Conservation (phyloP, 1,140 invertebrate genomes). For the Dendrolimus punctatus region DNA sequence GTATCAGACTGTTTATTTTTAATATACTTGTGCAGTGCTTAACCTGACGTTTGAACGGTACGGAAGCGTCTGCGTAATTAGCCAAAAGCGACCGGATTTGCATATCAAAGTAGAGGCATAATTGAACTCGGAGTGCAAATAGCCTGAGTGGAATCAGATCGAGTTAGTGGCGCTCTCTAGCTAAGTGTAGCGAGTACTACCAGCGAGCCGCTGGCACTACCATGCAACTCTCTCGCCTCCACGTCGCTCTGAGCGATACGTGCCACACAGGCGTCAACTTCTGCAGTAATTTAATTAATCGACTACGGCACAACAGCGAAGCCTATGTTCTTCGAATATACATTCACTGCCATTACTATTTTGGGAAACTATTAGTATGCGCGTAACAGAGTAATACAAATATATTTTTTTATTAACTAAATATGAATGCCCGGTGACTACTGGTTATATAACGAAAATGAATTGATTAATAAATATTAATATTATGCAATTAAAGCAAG, state of each 20-base stretch:
- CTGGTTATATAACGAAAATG: too few relatives aligned
- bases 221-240: conserved; percentile 10
- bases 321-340: conserved; percentile 57
- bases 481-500: too few relatives aligned
- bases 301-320: conserved; percentile 41
- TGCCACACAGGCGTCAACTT: conserved; percentile 24
- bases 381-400: background rate
- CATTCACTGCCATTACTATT: conserved; percentile 58
- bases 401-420: background rate
- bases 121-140: conserved; percentile 65
- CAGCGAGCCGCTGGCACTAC: conserved; percentile 10
- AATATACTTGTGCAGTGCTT: conserved; percentile 2
- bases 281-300: conserved; percentile 64
- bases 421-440: too few relatives aligned
- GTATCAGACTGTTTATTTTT: background rate
- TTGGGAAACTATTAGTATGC: conserved; percentile 53
- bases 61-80: conserved; percentile 61
- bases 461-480: too few relatives aligned
- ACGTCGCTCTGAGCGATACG: conserved; percentile 18
- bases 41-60: conserved; percentile 47
- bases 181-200: conserved; percentile 37
- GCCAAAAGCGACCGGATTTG: conserved; percentile 62
- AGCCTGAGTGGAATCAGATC: conserved; percentile 60
- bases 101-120: conserved; percentile 66
- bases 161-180: conserved; percentile 54